Evolutionary conservation across 2,888 invertebrate genomes (phyloP), one percentile per base, ranked within the genome.

Genomic region (Isoperla grammatica): DNA sequence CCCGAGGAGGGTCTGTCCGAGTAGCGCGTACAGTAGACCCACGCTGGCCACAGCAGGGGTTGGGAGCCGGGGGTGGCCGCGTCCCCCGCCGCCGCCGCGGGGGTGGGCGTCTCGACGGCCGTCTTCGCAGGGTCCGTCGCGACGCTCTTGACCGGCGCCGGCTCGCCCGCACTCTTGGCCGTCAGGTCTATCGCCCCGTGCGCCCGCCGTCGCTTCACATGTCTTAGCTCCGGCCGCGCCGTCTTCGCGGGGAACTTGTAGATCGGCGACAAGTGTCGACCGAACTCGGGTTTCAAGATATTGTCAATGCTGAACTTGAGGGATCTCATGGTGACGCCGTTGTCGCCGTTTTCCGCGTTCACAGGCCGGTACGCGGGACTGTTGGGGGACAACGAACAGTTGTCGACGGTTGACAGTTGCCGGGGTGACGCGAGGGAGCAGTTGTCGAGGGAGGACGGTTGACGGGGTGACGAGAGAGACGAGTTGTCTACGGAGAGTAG

Each of bases 281-380:
- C 91, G 66, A 92, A 92, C 72, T 92, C 90, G 0, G 91, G 91
- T 69, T 89, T 85, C 23, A 92, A 74, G 62, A 92, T 92, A 73
- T 92, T 91, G 69, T 89, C 90, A 71, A 93, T 90, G 69, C 90
- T 90, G 76, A 91, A 92, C 67, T 88, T 87, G 35, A 92, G 73
- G 67, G 72, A 63, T 69, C 68, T 64, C 67, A 43, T 39, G 29
- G 55, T 45, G 1, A 43, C 59, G 15, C 29, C 46, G 45, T 42
- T 58, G 48, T 12, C 54, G 15, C 12, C 23, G 13, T 45, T 17
- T 13, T 50, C 29, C 5, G 29, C 5, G 29, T 29, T 29, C 8
- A 29, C 29, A 8, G 29, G 29, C 4, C 29, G 29, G 15, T 43
- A 45, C 3, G 2, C 15, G 39, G 55, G 6, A 9, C 20, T 56